phyloP scores from a whole-genome alignment of 2,888 invertebrate species.

The Copidosoma aretas region DNA sequence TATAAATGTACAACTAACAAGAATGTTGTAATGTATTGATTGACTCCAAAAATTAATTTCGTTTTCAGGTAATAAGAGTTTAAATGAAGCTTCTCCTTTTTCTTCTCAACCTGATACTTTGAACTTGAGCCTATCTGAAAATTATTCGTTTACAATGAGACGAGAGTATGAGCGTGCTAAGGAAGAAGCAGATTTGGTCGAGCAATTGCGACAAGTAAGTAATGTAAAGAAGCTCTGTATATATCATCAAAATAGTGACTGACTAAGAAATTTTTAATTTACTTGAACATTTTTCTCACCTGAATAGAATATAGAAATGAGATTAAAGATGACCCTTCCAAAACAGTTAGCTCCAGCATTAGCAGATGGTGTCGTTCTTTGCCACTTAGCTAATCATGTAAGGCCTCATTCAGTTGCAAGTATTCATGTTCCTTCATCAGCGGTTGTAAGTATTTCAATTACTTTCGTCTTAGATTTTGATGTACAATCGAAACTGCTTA shows the following conservation, averaged over 20 bases:
- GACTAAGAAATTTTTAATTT: neutral
- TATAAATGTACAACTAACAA: too few species aligned
- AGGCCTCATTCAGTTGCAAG: slow-evolving; percentile 89
- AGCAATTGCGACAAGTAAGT: slow-evolving; percentile 81
- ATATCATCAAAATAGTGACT: neutral
- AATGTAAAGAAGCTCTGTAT: neutral
- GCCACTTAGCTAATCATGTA: slow-evolving; percentile 93
- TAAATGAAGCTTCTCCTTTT: too few species aligned
- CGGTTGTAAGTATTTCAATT: slow-evolving; percentile 72
- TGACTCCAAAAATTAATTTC: too few species aligned
- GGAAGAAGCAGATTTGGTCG: slow-evolving; percentile 85
- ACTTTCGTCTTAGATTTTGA: neutral
- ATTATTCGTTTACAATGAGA: slow-evolving; percentile 89
- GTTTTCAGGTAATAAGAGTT: too few species aligned
- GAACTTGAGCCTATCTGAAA: slow-evolving; percentile 74
- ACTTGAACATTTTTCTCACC: too few species aligned
- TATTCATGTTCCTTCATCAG: slow-evolving; percentile 93
- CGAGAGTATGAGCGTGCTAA: slow-evolving; percentile 89
- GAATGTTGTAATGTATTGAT: too few species aligned
- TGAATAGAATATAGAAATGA: slow-evolving; percentile 83
- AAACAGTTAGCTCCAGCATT: slow-evolving; percentile 84
- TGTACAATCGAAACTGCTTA: slow-evolving; percentile 2
- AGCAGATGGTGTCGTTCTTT: slow-evolving; percentile 91
- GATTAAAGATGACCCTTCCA: slow-evolving; percentile 89
- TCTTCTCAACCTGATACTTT: slow-evolving; percentile 70